phyloP scores from a whole-genome alignment of 1,140 invertebrate genomes.

The Aradophagus sp. region DNA sequence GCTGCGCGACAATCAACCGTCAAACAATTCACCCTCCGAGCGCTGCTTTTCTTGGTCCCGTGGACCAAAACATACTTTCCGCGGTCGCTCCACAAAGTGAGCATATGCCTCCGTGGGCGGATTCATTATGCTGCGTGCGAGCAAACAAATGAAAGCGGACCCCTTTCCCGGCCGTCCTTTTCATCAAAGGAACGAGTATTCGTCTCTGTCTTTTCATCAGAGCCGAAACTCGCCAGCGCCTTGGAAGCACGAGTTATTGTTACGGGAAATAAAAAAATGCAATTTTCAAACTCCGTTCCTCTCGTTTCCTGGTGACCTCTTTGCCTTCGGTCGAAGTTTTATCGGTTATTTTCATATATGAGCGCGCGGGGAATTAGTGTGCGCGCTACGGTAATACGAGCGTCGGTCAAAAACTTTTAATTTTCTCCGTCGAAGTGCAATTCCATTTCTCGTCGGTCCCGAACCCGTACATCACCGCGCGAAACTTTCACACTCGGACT shows the following conservation, averaged over 20 bases:
- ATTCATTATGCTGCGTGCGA: constrained; percentile 67
- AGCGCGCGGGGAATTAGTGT: too few relatives aligned
- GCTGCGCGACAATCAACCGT: constrained; percentile 73
- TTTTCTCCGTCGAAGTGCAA: constrained; percentile 52
- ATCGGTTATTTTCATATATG: too few relatives aligned
- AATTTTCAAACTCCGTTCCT: too few relatives aligned
- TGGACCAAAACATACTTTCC: constrained; percentile 61
- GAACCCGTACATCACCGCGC: constrained; percentile 47
- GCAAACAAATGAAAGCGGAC: constrained; percentile 59
- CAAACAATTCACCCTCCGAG: constrained; percentile 72
- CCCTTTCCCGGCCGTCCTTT: constrained; percentile 25
- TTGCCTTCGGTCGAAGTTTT: too few relatives aligned
- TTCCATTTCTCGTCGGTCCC: constrained; percentile 54
- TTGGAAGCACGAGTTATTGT: too few relatives aligned
- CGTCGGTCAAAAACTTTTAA: constrained; percentile 53
- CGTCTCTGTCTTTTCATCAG: constrained; percentile 12
- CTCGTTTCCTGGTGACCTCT: too few relatives aligned
- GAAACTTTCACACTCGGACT: constrained; percentile 57
- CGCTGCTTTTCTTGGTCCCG: constrained; percentile 61
- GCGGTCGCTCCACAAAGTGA: constrained; percentile 58
- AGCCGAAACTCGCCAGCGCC: not conserved
- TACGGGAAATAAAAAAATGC: too few relatives aligned
- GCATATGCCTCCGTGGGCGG: constrained; percentile 70
- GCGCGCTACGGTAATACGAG: too few relatives aligned
- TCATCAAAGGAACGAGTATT: constrained; percentile 28